These are phyloP conservation scores for Patella caerulea DNA, from an alignment of 2,888 invertebrate genomes.

Conservation along the genomic window DNA sequence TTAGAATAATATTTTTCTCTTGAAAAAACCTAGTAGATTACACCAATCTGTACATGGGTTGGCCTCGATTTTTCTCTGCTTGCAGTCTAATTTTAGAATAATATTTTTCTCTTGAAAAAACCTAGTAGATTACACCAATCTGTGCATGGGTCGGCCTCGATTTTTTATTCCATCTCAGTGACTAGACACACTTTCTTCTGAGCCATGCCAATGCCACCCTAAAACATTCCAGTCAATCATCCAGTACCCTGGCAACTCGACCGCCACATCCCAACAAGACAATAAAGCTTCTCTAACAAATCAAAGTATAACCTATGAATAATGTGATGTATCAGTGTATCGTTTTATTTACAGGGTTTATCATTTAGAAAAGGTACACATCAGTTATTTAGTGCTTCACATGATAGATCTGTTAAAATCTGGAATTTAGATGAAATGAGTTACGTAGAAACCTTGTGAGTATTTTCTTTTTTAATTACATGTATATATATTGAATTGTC, in stretches of 20 bases:
- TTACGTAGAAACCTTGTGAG: constrained; percentile 91
- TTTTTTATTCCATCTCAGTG: background rate
- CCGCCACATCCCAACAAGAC: too few species aligned
- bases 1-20: too few species aligned
- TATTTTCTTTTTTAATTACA: constrained; percentile 17
- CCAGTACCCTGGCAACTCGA: too few species aligned
- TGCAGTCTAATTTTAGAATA: too few species aligned
- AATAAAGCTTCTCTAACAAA: too few species aligned
- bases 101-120: too few species aligned
- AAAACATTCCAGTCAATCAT: too few species aligned
- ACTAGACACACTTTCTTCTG: background rate
- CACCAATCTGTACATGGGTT: background rate
- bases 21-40: background rate
- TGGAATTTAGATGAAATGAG: constrained; percentile 98
- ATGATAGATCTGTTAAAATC: constrained; percentile 81
- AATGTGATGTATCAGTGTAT: background rate
- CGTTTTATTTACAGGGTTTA: constrained; percentile 75
- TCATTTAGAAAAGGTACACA: constrained; percentile 89
- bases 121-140: background rate
- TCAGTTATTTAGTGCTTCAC: constrained; percentile 79
- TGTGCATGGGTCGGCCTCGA: background rate
- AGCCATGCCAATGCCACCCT: too few species aligned
- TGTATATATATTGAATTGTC: too few species aligned
- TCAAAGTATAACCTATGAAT: background rate
- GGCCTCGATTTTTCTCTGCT: too few species aligned